Percentiles rank a stretch among this genome's conserved stretches.
Conservation (phyloP, 1,140 invertebrate species). For the Drosophila rhopaloa region DNA sequence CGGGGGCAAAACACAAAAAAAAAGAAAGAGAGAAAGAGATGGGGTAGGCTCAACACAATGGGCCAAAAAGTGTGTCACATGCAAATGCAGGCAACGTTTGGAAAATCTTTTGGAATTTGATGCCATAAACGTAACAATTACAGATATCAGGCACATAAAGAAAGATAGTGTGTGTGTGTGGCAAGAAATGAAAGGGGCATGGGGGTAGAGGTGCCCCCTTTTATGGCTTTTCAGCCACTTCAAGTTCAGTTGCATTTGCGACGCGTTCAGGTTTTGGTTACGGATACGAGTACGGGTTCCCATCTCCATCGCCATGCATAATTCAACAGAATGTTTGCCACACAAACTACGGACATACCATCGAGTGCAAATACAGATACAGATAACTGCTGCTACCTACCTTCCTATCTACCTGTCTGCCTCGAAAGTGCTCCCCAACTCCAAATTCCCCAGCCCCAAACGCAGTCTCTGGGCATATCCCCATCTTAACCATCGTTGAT, state of each 20-base stretch:
- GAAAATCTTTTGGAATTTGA: slow-evolving; percentile 65
- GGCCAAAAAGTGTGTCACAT: slow-evolving; percentile 72
- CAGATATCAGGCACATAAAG: slow-evolving; percentile 29
- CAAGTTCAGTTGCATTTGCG: slow-evolving; percentile 70
- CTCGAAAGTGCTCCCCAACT: slow-evolving; percentile 30
- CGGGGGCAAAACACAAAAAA: slow-evolving; percentile 24
- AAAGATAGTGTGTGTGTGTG: slow-evolving; percentile 6
- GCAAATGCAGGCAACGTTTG: slow-evolving; percentile 70
- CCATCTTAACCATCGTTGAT: slow-evolving; percentile 70
- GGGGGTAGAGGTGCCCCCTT: slow-evolving; percentile 42
- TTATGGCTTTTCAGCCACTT: slow-evolving; percentile 59
- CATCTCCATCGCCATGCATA: slow-evolving; percentile 59
- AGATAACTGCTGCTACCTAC: slow-evolving; percentile 46
- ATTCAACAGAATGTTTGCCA: slow-evolving; percentile 72
- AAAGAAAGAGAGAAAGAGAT: not conserved
- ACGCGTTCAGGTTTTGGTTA: slow-evolving; percentile 53
- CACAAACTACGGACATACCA: slow-evolving; percentile 60
- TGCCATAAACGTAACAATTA: slow-evolving; percentile 73
- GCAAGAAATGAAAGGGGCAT: slow-evolving; percentile 4
- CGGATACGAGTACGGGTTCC: slow-evolving; percentile 48
- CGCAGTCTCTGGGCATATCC: slow-evolving; percentile 26
- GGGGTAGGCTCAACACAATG: slow-evolving; percentile 41
- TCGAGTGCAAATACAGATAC: slow-evolving; percentile 70
- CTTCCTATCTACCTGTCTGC: slow-evolving; percentile 48
- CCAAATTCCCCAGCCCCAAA: slow-evolving; percentile 13